Evolutionary conservation across 2,888 invertebrate genomes (phyloP), one percentile per base, ranked within the genome.

Genomic region (Galerucella nymphaeae): DNA sequence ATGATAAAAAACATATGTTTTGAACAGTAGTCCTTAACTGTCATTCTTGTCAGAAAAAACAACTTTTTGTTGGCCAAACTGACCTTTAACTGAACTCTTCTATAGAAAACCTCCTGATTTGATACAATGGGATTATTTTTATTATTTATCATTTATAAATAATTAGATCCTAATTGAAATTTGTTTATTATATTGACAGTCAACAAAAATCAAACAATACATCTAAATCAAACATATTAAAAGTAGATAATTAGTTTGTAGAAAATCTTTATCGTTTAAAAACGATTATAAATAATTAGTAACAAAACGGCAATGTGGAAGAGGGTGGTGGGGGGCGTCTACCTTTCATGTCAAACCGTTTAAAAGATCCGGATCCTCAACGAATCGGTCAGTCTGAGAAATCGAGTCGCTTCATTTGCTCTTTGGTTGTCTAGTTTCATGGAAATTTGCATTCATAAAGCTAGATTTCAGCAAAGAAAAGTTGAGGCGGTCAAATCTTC

Each of bases 371-470:
- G 1, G 57, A 57, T 57, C 6, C 13, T 1, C 5, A 57, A 16
- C 23, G n/a, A n/a, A 0, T 23, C 18, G 13, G 20, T 57, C 57
- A 57, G 57, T 57, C 14, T 30, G 3, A 10, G 14, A 18, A 13
- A 10, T 8, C 16, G 23, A 53, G 38, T 67, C 66, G 71, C n/a
- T 61, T 64, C 45, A 68, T 20, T 57, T 41, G 83, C 84, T 86
- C 88, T 90, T 90, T 90, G 90, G 90, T 90, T 89, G 88, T 83
- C 85, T 87, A 87, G 87, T 89, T 90, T 80, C 76, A 80, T 77
- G 77, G 72, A 62, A 50, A 78, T 75, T 72, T 68, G 62, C 78
- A 78, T 81, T 86, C 86, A 87, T 87, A 87, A 87, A 87, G 87
- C 87, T 87, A 85, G 85, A 85, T 84, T 57, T 81, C 79, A 84